Base-by-base conservation (phyloP, 1,140 invertebrate genomes). In the Cotesia chilonis region DNA sequence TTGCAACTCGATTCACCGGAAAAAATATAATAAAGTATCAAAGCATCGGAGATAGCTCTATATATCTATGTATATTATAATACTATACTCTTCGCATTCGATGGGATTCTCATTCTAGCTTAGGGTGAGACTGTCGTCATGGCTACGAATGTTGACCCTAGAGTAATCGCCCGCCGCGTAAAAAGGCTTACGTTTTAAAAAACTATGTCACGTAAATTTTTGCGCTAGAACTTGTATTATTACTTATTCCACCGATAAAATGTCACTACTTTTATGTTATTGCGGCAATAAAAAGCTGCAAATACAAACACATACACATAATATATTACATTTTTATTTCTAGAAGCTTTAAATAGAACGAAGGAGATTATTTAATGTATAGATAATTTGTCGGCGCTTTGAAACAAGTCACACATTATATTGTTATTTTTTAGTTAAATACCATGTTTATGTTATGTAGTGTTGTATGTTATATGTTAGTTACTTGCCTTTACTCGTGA, bases 401-500 rank as follows among this genome's bases (percentile, higher is more conserved):
- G 41, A 47, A 57, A 9, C 41, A 47, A 47, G 4, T 47, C 41
- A 7, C 41, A 47, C 41, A 7, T 47, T 47, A 9, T 47, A 47
- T 47, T 47, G 41, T 47, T 47, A 10, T 47, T 47, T 47, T 60
- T 17, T 64, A 55, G 63, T 20, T 68, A 47, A 47, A 47, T 47
- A 47, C 6, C 38, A 7, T 47, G 41, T 47, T 9, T 47, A n/a
- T 68, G n/a, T 47, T 41, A 71, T 57, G 47, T 54, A 28, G 28
- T 28, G 28, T 28, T 28, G 2, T 28, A 28, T 28, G 28, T 28
- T 17, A 17, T 17, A 17, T 17, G 17, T 17, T 17, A 17, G 17
- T 17, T 28, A 79, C 80, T 80, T 85, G 92, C 92, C 89, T 93
- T 93, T 5, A 95, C 85, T 78, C 88, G 88, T 0, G 87, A 84